These are phyloP conservation scores for Cephus cinctus DNA, from an alignment of 1,140 invertebrate species.

Conservation along the genomic window DNA sequence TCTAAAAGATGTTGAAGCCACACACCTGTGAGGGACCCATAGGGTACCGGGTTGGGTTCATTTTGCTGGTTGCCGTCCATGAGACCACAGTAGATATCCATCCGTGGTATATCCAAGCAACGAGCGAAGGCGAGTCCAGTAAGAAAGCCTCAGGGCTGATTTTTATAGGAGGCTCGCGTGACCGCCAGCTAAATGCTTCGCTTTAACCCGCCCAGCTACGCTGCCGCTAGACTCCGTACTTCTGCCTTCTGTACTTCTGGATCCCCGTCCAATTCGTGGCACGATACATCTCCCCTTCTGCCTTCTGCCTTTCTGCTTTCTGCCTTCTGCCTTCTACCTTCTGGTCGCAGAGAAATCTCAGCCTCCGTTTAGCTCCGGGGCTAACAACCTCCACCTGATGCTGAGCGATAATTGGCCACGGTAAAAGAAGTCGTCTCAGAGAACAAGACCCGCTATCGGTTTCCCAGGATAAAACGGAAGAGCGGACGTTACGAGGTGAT, in stretches of 20 bases:
- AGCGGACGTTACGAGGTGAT: too few relatives aligned
- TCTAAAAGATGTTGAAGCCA: neutral
- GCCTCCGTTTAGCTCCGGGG: constrained; percentile 9
- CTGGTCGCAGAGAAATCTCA: neutral
- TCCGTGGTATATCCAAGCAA: constrained; percentile 19
- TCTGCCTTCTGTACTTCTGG: constrained; percentile 11
- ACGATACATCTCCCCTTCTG: constrained; percentile 19
- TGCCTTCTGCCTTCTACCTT: constrained; percentile 10
- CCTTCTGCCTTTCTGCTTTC: constrained; percentile 8
- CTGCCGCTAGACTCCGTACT: too few relatives aligned
- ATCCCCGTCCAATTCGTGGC: constrained; percentile 17
- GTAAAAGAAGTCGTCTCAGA: constrained; percentile 11
- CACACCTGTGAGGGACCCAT: neutral
- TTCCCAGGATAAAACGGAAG: too few relatives aligned
- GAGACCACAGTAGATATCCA: constrained; percentile 33
- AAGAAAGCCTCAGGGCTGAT: constrained; percentile 26
- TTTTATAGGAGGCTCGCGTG: constrained; percentile 43
- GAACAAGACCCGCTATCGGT: constrained; percentile 16
- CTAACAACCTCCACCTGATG: constrained; percentile 20
- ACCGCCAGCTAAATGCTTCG: constrained; percentile 40
- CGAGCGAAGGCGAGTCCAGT: constrained; percentile 12
- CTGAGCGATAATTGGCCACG: constrained; percentile 28
- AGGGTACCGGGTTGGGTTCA: neutral
- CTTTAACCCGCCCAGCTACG: constrained; percentile 27
- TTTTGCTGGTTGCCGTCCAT: constrained; percentile 11